Percentiles rank a stretch among this genome's conserved stretches.
These are phyloP conservation scores for Augiades crinisus DNA, from an alignment of 2,888 invertebrate genomes.

Conservation along the genomic window DNA sequence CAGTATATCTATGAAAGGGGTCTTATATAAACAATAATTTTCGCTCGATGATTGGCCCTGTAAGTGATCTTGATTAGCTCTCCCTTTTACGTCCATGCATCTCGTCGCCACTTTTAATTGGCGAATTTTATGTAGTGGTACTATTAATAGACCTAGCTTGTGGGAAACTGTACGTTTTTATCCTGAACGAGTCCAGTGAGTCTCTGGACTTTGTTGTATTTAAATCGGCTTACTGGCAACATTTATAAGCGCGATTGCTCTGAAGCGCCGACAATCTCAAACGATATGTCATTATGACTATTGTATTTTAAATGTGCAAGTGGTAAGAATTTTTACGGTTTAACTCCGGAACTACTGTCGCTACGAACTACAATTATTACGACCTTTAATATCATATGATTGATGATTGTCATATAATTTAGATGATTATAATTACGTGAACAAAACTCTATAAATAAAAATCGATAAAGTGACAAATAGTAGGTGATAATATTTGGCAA, in stretches of 20 bases:
- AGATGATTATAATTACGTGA: too few relatives aligned
- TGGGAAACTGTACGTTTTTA: constrained; percentile 12
- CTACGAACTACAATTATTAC: too few relatives aligned
- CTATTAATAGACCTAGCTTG: constrained; percentile 4
- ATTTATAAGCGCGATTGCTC: background rate
- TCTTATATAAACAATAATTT: constrained; percentile 18
- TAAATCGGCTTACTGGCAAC: background rate
- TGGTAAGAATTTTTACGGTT: too few relatives aligned
- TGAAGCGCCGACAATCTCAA: background rate
- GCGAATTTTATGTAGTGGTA: constrained; percentile 31
- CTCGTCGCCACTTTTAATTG: constrained; percentile 30
- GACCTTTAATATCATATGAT: too few relatives aligned
- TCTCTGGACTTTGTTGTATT: constrained; percentile 14
- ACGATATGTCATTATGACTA: background rate
- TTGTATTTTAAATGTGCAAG: too few relatives aligned
- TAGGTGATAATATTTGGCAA: too few relatives aligned
- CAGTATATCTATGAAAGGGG: background rate
- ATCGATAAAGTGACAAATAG: too few relatives aligned
- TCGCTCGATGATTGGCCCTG: constrained; percentile 18
- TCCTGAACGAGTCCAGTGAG: constrained; percentile 1
- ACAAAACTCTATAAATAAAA: too few relatives aligned
- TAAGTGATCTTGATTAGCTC: constrained; percentile 32
- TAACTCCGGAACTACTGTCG: too few relatives aligned
- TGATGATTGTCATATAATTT: too few relatives aligned
- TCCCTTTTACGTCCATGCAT: constrained; percentile 30